phyloP scores from a whole-genome alignment of 2,888 invertebrate genomes.

The Noctua comes region DNA sequence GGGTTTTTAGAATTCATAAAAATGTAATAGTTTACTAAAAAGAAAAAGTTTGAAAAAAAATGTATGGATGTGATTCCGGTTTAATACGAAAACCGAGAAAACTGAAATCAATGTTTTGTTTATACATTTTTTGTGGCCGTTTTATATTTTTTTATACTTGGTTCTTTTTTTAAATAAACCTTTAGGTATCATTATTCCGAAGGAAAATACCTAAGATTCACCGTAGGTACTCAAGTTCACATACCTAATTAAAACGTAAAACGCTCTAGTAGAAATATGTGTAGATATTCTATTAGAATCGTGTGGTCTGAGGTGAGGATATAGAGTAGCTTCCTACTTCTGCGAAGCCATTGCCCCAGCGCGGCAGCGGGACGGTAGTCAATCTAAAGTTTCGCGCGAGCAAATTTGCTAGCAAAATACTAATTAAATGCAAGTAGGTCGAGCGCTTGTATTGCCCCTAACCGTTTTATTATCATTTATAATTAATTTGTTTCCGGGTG shows the following conservation, averaged over 20 bases:
- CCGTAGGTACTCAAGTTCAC: neutral
- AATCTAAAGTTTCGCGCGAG: slow-evolving; percentile 42
- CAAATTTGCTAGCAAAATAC: slow-evolving; percentile 43
- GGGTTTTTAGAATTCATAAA: neutral
- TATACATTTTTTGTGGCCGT: no score
- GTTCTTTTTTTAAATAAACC: no score
- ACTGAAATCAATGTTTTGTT: no score
- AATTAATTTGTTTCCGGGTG: slow-evolving; percentile 58
- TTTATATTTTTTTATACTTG: no score
- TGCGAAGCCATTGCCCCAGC: slow-evolving; percentile 18
- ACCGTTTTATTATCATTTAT: slow-evolving; percentile 58
- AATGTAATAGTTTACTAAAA: no score
- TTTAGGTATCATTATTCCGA: neutral
- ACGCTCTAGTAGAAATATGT: neutral
- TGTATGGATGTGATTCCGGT: no score
- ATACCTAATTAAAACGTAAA: neutral
- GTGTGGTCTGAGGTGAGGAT: neutral
- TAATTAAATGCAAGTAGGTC: slow-evolving; percentile 58
- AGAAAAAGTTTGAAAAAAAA: no score
- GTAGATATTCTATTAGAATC: neutral
- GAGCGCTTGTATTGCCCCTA: slow-evolving; percentile 33
- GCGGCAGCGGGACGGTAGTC: slow-evolving; percentile 18
- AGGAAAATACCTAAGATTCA: neutral
- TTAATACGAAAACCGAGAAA: no score
- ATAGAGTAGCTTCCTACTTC: slow-evolving; percentile 8